Evolutionary conservation across 2,888 invertebrate genomes (phyloP), one percentile per base, ranked within the genome.

Genomic region (Agriopis leucophaearia): DNA sequence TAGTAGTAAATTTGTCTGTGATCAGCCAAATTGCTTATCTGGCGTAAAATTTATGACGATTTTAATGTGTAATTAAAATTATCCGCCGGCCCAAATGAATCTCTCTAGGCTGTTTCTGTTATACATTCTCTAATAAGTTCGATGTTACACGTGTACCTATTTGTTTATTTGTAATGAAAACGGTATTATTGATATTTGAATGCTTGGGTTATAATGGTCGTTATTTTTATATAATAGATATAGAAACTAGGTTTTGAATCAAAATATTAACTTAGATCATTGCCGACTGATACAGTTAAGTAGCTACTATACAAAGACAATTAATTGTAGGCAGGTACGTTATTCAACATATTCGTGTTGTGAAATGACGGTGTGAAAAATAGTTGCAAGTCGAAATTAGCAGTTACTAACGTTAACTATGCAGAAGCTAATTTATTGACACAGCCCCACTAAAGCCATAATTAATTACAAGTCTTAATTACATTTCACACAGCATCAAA

Each of bases 1-100:
- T 36, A 52, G 18, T 40, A 62, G 40, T 55, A 48, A 40, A 61
- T 59, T 54, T 82, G 80, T 83, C 80, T 70, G 72, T 74, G 72
- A 80, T 80, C 79, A 75, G 74, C 75, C 76, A 74, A 83, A 86
- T 88, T 88, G 86, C 81, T 82, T 79, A 81, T 80, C 78, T 78
- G 72, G 69, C 76, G 74, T 83, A 79, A 83, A 83, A 82, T 83
- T 83, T 83, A 83, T 81, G 78, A 81, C 77, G 71, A 81, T 76
- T 75, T 76, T 74, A 79, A 75, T 75, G 70, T 61, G 75, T 78
- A 77, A 81, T 81, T 79, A 76, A 75, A 77, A 75, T 78, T 70
- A 78, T 73, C 60, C 62, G 70, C 57, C 69, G 70, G 58, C 60
- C 56, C 69, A 75, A 72, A 70, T 69, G 58, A 52, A 15, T 38